Percentiles rank a stretch among this genome's conserved stretches.
Conservation (phyloP, 2,888 invertebrate species). For the Pegoplata infirma region DNA sequence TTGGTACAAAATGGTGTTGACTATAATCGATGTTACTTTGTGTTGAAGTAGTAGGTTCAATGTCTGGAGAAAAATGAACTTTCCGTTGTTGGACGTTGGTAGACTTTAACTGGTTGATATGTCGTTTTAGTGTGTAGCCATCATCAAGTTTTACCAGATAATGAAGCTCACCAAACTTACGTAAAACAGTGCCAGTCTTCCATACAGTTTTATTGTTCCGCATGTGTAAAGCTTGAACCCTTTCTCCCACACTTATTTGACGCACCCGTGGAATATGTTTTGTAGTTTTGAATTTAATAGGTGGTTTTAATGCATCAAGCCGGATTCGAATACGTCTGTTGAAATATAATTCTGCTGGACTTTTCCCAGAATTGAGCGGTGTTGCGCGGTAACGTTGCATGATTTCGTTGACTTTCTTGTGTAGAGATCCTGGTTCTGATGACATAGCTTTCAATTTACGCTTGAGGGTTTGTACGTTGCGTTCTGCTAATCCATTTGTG, state of each 20-base stretch:
- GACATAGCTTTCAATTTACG: slow-evolving; percentile 51
- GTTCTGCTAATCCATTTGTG: background rate
- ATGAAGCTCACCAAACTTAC: slow-evolving; percentile 42
- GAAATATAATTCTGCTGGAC: slow-evolving; percentile 50
- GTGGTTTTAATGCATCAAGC: too few relatives aligned
- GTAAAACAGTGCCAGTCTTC: too few relatives aligned
- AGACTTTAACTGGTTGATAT: slow-evolving; percentile 30
- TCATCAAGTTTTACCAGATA: slow-evolving; percentile 42
- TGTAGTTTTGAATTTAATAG: slow-evolving; percentile 10
- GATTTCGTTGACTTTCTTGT: slow-evolving; percentile 42
- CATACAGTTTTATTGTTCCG: slow-evolving; percentile 37
- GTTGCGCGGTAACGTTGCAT: slow-evolving; percentile 47
- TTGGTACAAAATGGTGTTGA: background rate
- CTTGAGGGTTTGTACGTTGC: background rate
- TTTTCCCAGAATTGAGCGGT: slow-evolving; percentile 42
- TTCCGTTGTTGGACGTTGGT: slow-evolving; percentile 10
- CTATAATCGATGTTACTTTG: background rate
- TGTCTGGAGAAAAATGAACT: slow-evolving; percentile 26
- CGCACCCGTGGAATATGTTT: slow-evolving; percentile 30
- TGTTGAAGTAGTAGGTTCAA: background rate
- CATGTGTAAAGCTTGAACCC: slow-evolving; percentile 26
- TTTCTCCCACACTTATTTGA: slow-evolving; percentile 42
- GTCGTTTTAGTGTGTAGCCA: slow-evolving; percentile 34
- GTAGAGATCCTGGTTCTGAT: slow-evolving; percentile 35
- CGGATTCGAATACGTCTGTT: slow-evolving; percentile 49